Base-by-base conservation (phyloP, 92 coral and sea anemone genomes). In the Plumapathes pennacea region DNA sequence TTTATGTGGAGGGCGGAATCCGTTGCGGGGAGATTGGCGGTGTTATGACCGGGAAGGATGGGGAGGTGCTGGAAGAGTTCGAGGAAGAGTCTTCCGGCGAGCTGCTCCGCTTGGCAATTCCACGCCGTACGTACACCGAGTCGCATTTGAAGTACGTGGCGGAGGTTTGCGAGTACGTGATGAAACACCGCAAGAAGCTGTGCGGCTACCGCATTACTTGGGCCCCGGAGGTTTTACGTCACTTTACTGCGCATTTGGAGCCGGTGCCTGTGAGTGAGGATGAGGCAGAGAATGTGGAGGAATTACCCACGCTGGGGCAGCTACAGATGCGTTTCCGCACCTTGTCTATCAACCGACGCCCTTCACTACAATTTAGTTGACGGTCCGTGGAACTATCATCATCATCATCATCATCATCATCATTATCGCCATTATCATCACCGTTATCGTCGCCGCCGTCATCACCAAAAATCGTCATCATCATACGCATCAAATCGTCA, bases 111-210 rank as follows among this genome's bases (percentile, higher is more conserved):
- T 53, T 71, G 21, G 79, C 79, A 37, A 71, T 71, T 14, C 79
- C 79, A 24, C 72, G 79, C 13, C 59, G 79, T 32, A 60, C 72
- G 28, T 71, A 71, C 32, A 71, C 79, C 3, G 72, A 71, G 32
- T 59, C 72, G 41, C 79, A 71, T 56, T 41, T 71, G 60, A 61
- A 60, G 72, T n/a, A n/a, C 64, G 89, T 82, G 3, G 89, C 89
- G 1, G 85, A 82, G 38, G 85, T 76, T 4, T 60, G 76, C 29
- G 80, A 72, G 12, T 52, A 77, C 64, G 77, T 82, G 17, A 38
- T 43, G 42, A 77, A 40, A 20, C 51, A 69, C 48, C 58, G 69
- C 31, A 66, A 30, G 25, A 41, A 27, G 50, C 36, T 66, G 40
- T n/a, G 44, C 41, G 73, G 73, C 4, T 66, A 40, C 26, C 40